Base-by-base conservation (phyloP, 2,888 invertebrate genomes). In the Portevinia maculata region DNA sequence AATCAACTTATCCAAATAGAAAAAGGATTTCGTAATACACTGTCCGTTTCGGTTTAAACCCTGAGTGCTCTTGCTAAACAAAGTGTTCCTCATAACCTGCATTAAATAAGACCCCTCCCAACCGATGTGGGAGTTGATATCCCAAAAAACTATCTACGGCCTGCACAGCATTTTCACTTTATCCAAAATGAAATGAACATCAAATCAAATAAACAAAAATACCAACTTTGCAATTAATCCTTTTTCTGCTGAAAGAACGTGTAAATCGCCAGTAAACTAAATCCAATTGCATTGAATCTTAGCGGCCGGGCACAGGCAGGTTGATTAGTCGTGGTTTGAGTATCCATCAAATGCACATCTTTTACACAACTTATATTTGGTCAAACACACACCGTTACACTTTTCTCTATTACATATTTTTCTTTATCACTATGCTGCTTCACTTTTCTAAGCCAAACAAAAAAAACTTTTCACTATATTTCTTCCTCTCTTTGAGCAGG, bases 181-280 rank as follows among this genome's bases (percentile, higher is more conserved):
- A 11, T 17, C 44, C 34, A 4, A 37, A 57, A 7, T 64, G 34
- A 39, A 55, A 44, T 17, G 9, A 52, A 41, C 37, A 44, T 3
- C 4, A 60, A 30, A 34, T 13, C 3, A 17, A 59, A 65, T 52
- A 28, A 52, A 50, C 57, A 64, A 21, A 48, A 50, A 39, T 78
- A 83, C 76, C 62, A 74, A 69, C 78, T 78, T 78, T 73, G 55
- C 55, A 83, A 62, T 78, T 76, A 71, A 83, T 83, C 83, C 83
- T 48, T 81, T 81, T 64, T 53, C 44, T 19, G 13, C 6, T 17
- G 65, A 30, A 21, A 5, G 50, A 13, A 11, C 28, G 32, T 39
- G 5, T 8, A 74, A 55, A n/a, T 11, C 15, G 17, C 13, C n/a
- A 28, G 9, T 21, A 13, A 50, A 41, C 19, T 39, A 46, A 52